phyloP scores from a whole-genome alignment of 1,140 invertebrate genomes.

The Acromyrmex charruanus region DNA sequence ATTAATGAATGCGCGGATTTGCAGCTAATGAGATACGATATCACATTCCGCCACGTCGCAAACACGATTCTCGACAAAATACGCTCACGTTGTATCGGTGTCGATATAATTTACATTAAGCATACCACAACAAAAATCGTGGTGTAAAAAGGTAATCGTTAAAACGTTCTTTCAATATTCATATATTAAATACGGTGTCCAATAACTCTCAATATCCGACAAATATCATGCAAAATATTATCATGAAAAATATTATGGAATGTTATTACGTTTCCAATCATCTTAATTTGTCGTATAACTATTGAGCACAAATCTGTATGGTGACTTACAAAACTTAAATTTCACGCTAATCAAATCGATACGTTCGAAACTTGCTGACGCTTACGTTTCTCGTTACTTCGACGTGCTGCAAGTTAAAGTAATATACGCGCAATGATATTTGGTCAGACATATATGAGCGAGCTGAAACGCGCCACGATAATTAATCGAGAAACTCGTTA shows the following conservation, averaged over 20 bases:
- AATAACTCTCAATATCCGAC: not conserved
- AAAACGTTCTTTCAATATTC: not conserved
- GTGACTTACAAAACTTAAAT: not conserved
- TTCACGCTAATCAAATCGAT: not conserved
- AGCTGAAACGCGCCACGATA: conserved; percentile 27
- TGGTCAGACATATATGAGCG: not conserved
- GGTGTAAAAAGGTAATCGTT: not conserved
- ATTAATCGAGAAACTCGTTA: conserved; percentile 62
- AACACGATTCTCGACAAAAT: conserved; percentile 17
- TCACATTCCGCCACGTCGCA: conserved; percentile 3
- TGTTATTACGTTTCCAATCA: not conserved
- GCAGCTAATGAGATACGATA: conserved; percentile 50
- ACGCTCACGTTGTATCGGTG: not conserved
- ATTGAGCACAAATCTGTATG: not conserved
- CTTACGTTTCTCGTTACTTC: not conserved
- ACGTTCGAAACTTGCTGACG: not conserved
- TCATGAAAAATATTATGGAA: not conserved
- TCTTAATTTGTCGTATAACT: conserved; percentile 6
- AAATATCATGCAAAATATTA: not conserved
- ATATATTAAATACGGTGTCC: not conserved
- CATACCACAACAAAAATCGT: not conserved
- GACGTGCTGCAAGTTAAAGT: conserved; percentile 9
- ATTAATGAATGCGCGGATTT: conserved; percentile 53
- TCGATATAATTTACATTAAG: conserved; percentile 22
- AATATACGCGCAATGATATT: conserved; percentile 34